Base-by-base conservation (phyloP, 1,140 invertebrate genomes). In the Ceratosolen solmsi region DNA sequence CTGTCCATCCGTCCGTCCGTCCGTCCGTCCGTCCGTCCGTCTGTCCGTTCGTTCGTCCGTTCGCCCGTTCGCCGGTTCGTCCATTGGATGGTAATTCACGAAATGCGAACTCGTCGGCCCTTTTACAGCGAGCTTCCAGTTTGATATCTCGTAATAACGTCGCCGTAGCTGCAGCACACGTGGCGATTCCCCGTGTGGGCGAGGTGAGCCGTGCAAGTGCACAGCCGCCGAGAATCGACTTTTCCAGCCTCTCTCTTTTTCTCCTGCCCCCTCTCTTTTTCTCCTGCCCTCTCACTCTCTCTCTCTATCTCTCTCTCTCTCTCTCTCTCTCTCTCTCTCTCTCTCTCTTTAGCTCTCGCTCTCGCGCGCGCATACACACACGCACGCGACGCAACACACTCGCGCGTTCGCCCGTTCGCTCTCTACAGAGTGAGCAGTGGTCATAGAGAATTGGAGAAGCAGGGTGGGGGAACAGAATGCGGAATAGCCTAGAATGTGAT, bases 401-500 rank as follows among this genome's bases (percentile, higher is more conserved):
- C n/a, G n/a, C n/a, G n/a, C n/a, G n/a, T n/a, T n/a, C n/a, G n/a
- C n/a, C n/a, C n/a, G n/a, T n/a, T n/a, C n/a, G n/a, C n/a, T n/a
- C n/a, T n/a, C n/a, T n/a, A n/a, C n/a, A n/a, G 63, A 8, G 20
- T 1, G 89, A 86, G 86, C 86, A 80, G 86, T 89, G 88, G 86
- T 87, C 85, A 85, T 83, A 84, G 80, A 63, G 84, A 72, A 80
- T 80, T 72, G 71, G 51, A 65, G 79, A 83, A 63, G 1, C 13
- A 72, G 78, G 80, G 90, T 89, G 89, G 90, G 91, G 87, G 91
- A 92, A 92, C 86, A 92, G 91, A 91, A 92, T 91, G 91, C 90
- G 90, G 91, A 92, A 92, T 92, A 92, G 91, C 90, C 91, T 92
- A 91, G 91, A 92, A 92, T 92, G 91, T 90, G 90, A 92, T 91